Evolutionary conservation across 1,140 invertebrate genomes (phyloP), one percentile per base, ranked within the genome.

Genomic region (Trachymyrmex septentrionalis): DNA sequence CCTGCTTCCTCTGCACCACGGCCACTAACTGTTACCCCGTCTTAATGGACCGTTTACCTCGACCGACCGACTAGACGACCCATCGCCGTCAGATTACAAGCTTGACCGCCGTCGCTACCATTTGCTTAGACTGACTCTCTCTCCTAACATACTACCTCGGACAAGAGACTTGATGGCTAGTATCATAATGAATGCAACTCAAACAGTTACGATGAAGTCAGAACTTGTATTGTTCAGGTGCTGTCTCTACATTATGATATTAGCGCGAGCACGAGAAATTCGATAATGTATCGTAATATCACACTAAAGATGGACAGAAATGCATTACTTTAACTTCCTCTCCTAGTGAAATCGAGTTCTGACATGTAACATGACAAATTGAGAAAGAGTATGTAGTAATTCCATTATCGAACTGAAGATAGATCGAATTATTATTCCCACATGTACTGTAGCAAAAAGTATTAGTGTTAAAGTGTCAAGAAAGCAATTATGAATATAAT

Each of bases 1-100:
- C 78, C 82, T 84, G 87, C 63, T 91, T 91, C 88, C 90, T 91
- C 90, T 91, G 75, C 72, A 61, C 80, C 85, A 34, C 5, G 6
- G 30, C 30, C 30, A 87, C 88, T 92, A 92, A 92, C 91, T 92
- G 78, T 87, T 89, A 85, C 76, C 82, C 75, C 61, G 73, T 92
- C 91, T 92, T 92, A 92, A 92, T 92, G 91, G 91, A 89, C 78
- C 91, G 87, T 92, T 92, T 92, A 90, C 89, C 82, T 78, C 84
- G 48, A 21, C 73, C 50, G 64, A 88, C 82, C 88, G 86, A 87
- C 84, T 86, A 73, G 78, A 88, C 90, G 90, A 91, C 88, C 82
- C 81, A 85, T 86, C 91, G 30, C 90, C 81, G 84, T 86, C 87
- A 89, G 91, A 92, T 92, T 92, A 92, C 89, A 90, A 92, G 89